These are phyloP conservation scores for Agrypnus murinus DNA, from an alignment of 2,888 invertebrate species.

Conservation along the genomic window DNA sequence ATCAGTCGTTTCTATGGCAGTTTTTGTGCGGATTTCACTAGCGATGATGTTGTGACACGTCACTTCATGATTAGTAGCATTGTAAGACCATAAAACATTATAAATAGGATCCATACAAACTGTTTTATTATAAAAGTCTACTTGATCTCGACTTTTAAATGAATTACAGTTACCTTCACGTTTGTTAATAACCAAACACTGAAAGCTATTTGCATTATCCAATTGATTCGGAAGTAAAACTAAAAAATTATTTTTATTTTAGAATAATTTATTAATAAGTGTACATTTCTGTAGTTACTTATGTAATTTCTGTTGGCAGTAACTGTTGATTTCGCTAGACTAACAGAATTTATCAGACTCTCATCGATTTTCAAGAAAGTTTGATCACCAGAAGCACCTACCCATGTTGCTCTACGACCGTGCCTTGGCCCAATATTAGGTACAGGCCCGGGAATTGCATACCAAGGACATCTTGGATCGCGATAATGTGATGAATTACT, in stretches of 20 bases:
- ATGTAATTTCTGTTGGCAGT: slow-evolving; percentile 91
- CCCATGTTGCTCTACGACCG: slow-evolving; percentile 93
- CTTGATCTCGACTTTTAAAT: slow-evolving; percentile 88
- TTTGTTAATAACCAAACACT: slow-evolving; percentile 92
- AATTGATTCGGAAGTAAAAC: slow-evolving; percentile 89
- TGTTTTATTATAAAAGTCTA: slow-evolving; percentile 86
- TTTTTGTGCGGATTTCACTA: slow-evolving; percentile 77
- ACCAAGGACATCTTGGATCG: slow-evolving; percentile 76
- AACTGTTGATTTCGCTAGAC: slow-evolving; percentile 89
- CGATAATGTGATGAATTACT: slow-evolving; percentile 63
- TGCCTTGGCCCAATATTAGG: slow-evolving; percentile 89
- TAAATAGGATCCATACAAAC: slow-evolving; percentile 93
- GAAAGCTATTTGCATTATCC: slow-evolving; percentile 83
- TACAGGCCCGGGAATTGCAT: slow-evolving; percentile 83
- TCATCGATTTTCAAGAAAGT: slow-evolving; percentile 95
- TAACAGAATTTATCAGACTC: slow-evolving; percentile 92
- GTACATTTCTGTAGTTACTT: slow-evolving; percentile 74
- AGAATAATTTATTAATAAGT: not conserved
- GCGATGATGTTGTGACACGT: slow-evolving; percentile 90
- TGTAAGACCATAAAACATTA: slow-evolving; percentile 95
- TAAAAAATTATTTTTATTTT: slow-evolving; percentile 64
- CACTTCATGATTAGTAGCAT: slow-evolving; percentile 79
- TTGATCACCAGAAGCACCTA: slow-evolving; percentile 96
- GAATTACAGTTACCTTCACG: slow-evolving; percentile 91
- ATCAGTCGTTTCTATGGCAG: slow-evolving; percentile 63